These are phyloP conservation scores for Podotricha telesiphe DNA, from an alignment of 2,888 invertebrate genomes.

Conservation along the genomic window DNA sequence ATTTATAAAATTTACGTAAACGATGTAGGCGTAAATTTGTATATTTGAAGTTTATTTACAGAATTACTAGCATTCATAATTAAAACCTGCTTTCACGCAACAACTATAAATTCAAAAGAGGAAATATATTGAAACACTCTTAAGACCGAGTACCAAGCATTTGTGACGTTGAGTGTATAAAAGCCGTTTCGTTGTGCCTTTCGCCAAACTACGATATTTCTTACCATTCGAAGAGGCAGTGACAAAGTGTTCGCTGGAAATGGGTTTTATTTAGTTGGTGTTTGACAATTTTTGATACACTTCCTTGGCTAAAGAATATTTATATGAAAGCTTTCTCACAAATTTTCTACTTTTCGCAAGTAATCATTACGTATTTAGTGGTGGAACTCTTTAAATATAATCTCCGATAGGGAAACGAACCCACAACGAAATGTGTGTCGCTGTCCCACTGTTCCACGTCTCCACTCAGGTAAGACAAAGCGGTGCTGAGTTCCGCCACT, in stretches of 20 bases:
- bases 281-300: neutral
- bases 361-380: too few species aligned
- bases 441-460: too few species aligned
- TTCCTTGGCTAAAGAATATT: neutral
- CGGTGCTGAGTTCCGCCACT: too few species aligned
- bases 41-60: neutral
- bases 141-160: slow-evolving; percentile 32
- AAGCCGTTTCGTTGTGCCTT: slow-evolving; percentile 27
- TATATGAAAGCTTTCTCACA: too few species aligned
- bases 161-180: slow-evolving; percentile 19
- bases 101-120: slow-evolving; percentile 3
- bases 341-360: too few species aligned
- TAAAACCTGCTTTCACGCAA: neutral
- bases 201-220: slow-evolving; percentile 22
- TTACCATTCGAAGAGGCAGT: slow-evolving; percentile 24
- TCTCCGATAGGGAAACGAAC: too few species aligned
- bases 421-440: too few species aligned
- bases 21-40: too few species aligned
- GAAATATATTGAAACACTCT: slow-evolving; percentile 37
- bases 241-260: neutral
- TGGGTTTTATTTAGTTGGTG: neutral
- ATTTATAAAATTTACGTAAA: too few species aligned
- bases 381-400: too few species aligned
- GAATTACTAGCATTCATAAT: neutral
- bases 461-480: too few species aligned